Evolutionary conservation across 2,797 vertebrate genomes (phyloP).

Genomic region (Neostethus bicornis): DNA sequence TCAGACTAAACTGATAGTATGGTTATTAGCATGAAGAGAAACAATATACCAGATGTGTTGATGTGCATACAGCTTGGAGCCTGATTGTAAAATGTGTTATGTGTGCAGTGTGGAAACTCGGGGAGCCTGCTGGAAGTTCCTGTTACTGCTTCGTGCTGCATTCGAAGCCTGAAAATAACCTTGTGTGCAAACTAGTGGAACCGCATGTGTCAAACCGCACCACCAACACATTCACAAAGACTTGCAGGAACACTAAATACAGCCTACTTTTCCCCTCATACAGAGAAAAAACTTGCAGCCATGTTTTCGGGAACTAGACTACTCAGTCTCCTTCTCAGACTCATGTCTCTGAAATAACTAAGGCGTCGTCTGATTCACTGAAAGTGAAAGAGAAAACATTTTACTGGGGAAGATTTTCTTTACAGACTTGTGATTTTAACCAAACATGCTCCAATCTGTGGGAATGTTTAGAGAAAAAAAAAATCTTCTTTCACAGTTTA

Average conservation of each 20-base stretch:
- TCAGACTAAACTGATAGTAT: neutral
- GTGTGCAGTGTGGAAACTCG: constrained; percentile 57
- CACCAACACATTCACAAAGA: constrained; percentile 48
- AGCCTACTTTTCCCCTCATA: constrained; percentile 51
- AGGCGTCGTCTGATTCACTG: constrained; percentile 52
- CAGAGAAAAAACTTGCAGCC: constrained; percentile 27
- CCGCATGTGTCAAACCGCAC: constrained; percentile 72
- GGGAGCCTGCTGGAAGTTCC: constrained; percentile 65
- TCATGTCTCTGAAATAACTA: constrained; percentile 58
- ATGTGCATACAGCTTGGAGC: constrained; percentile 20
- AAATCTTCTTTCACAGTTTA: too few species aligned
- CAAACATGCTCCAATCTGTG: neutral
- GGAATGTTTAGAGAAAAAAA: too few species aligned
- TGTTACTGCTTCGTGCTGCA: constrained; percentile 64
- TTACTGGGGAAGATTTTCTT: constrained; percentile 21
- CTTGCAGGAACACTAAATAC: constrained; percentile 63
- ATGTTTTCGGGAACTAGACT: constrained; percentile 75
- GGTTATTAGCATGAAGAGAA: neutral
- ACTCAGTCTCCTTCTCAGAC: constrained; percentile 41
- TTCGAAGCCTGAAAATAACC: constrained; percentile 81
- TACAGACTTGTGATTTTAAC: constrained; percentile 19
- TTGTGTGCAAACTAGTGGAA: constrained; percentile 68
- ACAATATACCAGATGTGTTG: neutral
- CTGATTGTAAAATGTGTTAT: constrained; percentile 23
- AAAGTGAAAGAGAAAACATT: constrained; percentile 61